Evolutionary conservation across 1,140 invertebrate genomes (phyloP), one percentile per base, ranked within the genome.

Genomic region (Habropoda laboriosa): DNA sequence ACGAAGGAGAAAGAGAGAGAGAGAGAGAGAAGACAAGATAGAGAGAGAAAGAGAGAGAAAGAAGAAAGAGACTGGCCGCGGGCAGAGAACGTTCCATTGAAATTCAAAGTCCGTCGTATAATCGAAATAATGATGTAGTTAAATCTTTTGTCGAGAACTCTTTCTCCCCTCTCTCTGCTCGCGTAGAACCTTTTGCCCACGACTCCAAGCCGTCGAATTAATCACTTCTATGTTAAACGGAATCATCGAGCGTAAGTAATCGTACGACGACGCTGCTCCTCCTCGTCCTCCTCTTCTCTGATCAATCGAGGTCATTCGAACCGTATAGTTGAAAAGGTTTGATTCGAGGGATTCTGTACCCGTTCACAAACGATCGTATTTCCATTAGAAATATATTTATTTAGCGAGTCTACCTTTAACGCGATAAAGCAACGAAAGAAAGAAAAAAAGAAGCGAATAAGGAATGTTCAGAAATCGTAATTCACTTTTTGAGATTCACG

Each of bases 101-200:
- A 57, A 76, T 55, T 76, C 63, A 76, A 76, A 76, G 63, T 42
- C 61, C 73, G 18, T 7, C 73, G 30, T 77, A 68, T 77, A 68
- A 77, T 77, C 53, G 40, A 70, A 77, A 77, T 77, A 77, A 77
- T 58, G 64, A 77, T 40, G 74, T 45, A 70, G 74, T 76, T 76
- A 76, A 58, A 47, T 45, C 63, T 47, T 67, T 76, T 42, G n/a
- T 51, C 55, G 35, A 16, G 38, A 7, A 35, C 6, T 73, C 40
- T 73, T 60, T 47, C 35, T 35, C 18, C 7, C 12, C 7, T n/a
- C n/a, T n/a, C n/a, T n/a, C n/a, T n/a, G n/a, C 12, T 21, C 10
- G 38, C 7, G 24, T 16, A 10, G 12, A 18, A 38, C 0, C 58
- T 24, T 63, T 63, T 63, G 0, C 18, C 60, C 18, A 27, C 42